Conservation (phyloP, 2,113 vertebrate genomes). For the Tympanuchus pallidicinctus region DNA sequence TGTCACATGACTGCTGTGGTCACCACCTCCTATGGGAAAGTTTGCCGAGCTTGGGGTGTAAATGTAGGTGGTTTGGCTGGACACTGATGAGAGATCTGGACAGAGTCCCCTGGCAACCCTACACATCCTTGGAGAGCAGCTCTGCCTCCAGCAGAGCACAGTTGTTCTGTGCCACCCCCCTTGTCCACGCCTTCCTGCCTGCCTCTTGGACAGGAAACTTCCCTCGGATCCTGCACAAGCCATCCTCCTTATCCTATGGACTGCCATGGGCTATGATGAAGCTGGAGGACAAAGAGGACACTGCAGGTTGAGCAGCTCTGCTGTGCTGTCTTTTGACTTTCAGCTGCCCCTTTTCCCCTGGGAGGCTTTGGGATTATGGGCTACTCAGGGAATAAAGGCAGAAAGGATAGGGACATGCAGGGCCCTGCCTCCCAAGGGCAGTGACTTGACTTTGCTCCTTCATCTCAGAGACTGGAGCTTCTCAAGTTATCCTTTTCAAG, state of each 20-base stretch:
- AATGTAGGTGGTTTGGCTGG: neutral
- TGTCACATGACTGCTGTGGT: neutral
- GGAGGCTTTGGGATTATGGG: neutral
- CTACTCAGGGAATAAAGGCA: neutral
- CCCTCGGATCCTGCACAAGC: fast-evolving
- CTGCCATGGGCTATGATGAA: neutral
- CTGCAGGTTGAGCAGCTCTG: neutral
- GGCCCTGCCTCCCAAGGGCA: neutral
- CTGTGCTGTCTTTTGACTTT: neutral
- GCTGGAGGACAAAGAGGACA: neutral
- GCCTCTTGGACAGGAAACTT: neutral
- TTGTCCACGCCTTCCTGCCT: neutral
- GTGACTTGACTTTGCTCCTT: neutral
- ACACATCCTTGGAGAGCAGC: neutral
- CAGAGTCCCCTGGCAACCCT: neutral
- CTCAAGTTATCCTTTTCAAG: neutral
- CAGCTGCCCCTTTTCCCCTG: neutral
- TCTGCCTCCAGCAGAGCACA: neutral
- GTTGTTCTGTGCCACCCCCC: neutral
- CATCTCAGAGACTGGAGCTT: neutral
- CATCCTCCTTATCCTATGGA: fast-evolving
- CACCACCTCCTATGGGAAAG: neutral
- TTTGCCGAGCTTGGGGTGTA: neutral
- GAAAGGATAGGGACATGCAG: neutral
- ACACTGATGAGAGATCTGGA: neutral